A percentile compares a stretch with the other conserved stretches of the same genome.
These are phyloP conservation scores for Euproctis similis DNA, from an alignment of 2,888 invertebrate species.

Conservation along the genomic window DNA sequence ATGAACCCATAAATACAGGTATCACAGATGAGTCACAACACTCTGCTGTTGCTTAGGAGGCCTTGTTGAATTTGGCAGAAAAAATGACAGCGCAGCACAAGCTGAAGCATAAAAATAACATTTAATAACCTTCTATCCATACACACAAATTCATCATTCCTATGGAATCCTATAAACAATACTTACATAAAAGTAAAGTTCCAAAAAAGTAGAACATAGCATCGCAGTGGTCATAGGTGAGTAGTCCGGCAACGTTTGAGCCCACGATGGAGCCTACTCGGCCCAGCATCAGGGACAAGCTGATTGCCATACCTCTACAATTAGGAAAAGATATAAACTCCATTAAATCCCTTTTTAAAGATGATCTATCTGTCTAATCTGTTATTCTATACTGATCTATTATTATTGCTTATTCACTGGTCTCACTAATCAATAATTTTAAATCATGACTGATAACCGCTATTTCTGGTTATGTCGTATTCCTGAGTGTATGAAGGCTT, in stretches of 20 bases:
- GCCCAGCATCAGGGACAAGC: constrained; percentile 77
- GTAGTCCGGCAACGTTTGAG: constrained; percentile 76
- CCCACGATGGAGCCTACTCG: constrained; percentile 78
- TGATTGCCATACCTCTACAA: constrained; percentile 78
- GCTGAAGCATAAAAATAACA: constrained; percentile 33
- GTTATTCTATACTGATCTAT: too few relatives aligned
- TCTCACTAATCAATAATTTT: too few relatives aligned
- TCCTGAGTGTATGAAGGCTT: too few relatives aligned
- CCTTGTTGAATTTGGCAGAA: constrained; percentile 28
- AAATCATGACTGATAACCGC: too few relatives aligned
- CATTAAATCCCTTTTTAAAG: too few relatives aligned
- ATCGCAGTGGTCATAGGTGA: constrained; percentile 76
- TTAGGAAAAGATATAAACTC: too few relatives aligned
- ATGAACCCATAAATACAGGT: not conserved
- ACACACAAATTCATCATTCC: too few relatives aligned
- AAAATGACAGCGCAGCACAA: constrained; percentile 37
- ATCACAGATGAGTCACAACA: not conserved
- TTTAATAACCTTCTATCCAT: too few relatives aligned
- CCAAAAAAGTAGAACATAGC: constrained; percentile 78
- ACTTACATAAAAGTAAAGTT: constrained; percentile 62
- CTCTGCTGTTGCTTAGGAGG: not conserved
- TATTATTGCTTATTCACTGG: too few relatives aligned
- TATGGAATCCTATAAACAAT: not conserved
- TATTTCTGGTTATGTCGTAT: too few relatives aligned
- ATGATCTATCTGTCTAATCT: too few relatives aligned